phyloP scores from a whole-genome alignment of 1,140 invertebrate genomes.

The Nasonia giraulti region DNA sequence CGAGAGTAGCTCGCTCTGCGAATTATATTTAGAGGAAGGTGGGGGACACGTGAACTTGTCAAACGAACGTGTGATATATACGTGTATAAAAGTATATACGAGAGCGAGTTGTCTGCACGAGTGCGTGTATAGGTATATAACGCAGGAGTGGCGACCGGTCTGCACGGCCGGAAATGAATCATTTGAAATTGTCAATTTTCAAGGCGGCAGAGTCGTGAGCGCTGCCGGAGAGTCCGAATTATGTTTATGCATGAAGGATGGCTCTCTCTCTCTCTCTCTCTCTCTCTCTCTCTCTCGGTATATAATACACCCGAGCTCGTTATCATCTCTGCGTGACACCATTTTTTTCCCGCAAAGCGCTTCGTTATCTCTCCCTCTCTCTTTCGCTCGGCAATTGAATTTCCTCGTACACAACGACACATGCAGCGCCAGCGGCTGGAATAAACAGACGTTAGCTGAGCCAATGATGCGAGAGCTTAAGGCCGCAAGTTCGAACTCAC shows the following conservation, averaged over 20 bases:
- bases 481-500: neutral
- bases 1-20: neutral
- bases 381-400: neutral
- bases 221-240: neutral
- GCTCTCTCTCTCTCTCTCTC: neutral
- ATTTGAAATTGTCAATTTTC: slow-evolving; percentile 72
- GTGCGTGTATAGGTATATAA: too few species aligned
- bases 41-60: slow-evolving; percentile 29
- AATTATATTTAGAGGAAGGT: slow-evolving; percentile 55
- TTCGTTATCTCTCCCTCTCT: neutral
- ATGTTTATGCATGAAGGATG: slow-evolving; percentile 36
- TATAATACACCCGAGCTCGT: slow-evolving; percentile 19
- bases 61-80: neutral
- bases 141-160: too few species aligned
- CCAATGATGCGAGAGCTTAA: neutral
- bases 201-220: slow-evolving; percentile 14
- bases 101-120: slow-evolving; percentile 47
- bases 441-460: neutral
- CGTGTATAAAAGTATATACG: neutral
- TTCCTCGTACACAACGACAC: neutral
- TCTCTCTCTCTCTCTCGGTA: too few species aligned
- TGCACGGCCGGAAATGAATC: slow-evolving; percentile 70
- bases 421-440: neutral
- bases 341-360: neutral
- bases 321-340: neutral